Conservation (phyloP, 2,888 invertebrate genomes). For the Keiferia lycopersicella region DNA sequence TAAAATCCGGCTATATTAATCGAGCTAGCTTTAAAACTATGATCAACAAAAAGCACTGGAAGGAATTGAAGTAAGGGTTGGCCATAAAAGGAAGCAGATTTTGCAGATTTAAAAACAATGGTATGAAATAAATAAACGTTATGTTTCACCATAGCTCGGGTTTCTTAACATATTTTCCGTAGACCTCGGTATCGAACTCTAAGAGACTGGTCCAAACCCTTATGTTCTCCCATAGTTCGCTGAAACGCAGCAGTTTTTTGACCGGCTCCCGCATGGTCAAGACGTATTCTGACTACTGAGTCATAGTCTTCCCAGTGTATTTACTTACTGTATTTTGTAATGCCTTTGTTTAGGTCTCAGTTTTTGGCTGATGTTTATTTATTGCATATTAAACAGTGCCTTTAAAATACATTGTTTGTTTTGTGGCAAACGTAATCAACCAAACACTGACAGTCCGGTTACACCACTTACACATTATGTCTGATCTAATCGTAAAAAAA, state of each 20-base stretch:
- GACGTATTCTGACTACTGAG: neutral
- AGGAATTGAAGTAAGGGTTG: too few species aligned
- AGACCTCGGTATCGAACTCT: neutral
- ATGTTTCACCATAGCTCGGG: neutral
- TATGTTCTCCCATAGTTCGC: slow-evolving; percentile 1
- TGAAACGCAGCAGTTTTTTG: neutral
- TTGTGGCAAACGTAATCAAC: neutral
- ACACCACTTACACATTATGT: too few species aligned
- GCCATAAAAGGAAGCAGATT: neutral
- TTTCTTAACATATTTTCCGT: neutral
- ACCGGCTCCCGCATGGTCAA: slow-evolving; percentile 3
- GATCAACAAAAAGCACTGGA: too few species aligned
- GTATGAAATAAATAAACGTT: neutral
- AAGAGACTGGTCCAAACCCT: neutral
- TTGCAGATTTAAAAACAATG: too few species aligned
- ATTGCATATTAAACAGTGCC: neutral
- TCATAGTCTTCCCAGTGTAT: neutral
- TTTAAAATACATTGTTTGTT: neutral
- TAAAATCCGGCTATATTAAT: too few species aligned
- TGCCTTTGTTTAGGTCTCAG: neutral
- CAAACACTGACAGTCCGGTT: neutral
- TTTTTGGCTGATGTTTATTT: neutral
- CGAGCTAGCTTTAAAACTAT: too few species aligned
- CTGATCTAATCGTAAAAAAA: too few species aligned
- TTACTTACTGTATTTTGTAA: slow-evolving; percentile 7